Evolutionary conservation across 2,797 vertebrate species (phyloP).

Genomic region (Halcyon chelicuti): DNA sequence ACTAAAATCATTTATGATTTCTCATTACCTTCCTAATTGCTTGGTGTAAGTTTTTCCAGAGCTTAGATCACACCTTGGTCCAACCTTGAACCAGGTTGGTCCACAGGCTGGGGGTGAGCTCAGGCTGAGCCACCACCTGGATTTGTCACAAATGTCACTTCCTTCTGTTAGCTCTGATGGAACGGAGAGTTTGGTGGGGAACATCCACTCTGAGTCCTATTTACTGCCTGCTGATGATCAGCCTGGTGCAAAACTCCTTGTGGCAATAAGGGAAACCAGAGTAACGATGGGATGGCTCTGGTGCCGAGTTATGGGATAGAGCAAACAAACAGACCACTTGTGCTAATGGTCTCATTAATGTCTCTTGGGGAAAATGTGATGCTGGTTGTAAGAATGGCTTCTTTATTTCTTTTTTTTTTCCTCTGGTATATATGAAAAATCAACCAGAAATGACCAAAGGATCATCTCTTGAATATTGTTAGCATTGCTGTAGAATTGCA

Average conservation of each 20-base stretch:
- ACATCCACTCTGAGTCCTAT: background rate
- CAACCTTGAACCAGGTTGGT: background rate
- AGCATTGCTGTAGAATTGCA: background rate
- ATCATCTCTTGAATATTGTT: background rate
- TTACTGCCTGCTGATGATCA: background rate
- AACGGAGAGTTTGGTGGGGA: background rate
- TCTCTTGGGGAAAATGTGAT: background rate
- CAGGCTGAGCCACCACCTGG: background rate
- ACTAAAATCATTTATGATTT: background rate
- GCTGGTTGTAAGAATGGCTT: background rate
- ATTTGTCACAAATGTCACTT: background rate
- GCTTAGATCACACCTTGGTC: background rate
- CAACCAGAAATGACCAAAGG: background rate
- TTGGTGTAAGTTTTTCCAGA: background rate
- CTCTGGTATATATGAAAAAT: background rate
- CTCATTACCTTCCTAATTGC: background rate
- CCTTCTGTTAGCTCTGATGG: background rate
- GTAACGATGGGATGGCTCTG: background rate
- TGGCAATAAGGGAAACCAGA: background rate
- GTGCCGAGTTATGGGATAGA: background rate
- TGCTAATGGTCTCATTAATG: background rate
- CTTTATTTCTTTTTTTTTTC: no score
- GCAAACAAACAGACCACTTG: background rate
- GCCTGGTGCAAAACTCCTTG: background rate
- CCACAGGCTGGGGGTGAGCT: background rate